Evolutionary conservation across 2,113 vertebrate species (phyloP).

Genomic region (Thomomys bottae): DNA sequence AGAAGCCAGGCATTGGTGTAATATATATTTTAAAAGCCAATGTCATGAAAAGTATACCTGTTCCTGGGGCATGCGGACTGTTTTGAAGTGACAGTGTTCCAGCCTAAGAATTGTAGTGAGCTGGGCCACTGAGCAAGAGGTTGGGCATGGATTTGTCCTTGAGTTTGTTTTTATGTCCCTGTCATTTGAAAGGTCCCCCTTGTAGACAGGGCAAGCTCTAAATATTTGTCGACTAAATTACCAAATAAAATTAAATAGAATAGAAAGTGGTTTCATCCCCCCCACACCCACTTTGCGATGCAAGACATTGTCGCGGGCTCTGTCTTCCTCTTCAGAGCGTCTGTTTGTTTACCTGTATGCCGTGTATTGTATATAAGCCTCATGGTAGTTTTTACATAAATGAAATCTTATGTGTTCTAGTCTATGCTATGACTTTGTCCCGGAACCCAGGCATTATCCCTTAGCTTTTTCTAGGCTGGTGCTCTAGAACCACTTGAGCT

Average conservation of each 20-base stretch:
- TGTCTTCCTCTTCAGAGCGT: neutral
- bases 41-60: slow-evolving; percentile 38
- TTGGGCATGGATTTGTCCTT: neutral
- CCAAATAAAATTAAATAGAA: neutral
- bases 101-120: neutral
- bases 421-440: slow-evolving; percentile 11
- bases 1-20: slow-evolving; percentile 31
- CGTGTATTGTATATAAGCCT: neutral
- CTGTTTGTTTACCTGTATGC: neutral
- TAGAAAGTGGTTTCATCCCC: neutral
- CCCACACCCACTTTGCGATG: no score
- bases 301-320: neutral
- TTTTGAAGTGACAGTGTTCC: neutral
- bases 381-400: neutral
- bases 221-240: neutral
- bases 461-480: no score
- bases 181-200: neutral
- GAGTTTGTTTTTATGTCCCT: neutral
- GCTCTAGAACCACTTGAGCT: no score
- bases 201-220: neutral
- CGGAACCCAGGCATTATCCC: no score
- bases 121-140: neutral
- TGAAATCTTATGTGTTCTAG: neutral
- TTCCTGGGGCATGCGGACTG: slow-evolving; percentile 7
- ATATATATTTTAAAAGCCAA: slow-evolving; percentile 24